Percentiles rank a stretch among this genome's conserved stretches.
Evolutionary conservation across 2,797 vertebrate genomes (phyloP).

Genomic region (Anguilla megastoma): DNA sequence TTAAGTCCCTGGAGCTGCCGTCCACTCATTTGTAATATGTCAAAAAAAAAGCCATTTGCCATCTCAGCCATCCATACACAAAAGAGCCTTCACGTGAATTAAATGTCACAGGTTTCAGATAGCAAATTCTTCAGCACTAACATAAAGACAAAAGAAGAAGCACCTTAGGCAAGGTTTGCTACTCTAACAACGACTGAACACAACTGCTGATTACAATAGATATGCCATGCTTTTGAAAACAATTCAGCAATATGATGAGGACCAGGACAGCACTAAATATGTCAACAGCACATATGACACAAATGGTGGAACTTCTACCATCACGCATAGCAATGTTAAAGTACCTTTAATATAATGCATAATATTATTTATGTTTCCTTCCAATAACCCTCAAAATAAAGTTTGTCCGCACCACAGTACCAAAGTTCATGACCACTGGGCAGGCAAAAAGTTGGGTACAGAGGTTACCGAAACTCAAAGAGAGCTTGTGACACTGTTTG

Average conservation of each 20-base stretch:
- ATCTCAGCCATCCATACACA: constrained; percentile 11
- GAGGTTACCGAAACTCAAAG: constrained; percentile 11
- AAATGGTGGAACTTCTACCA: neutral
- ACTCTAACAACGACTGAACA: neutral
- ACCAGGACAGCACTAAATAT: neutral
- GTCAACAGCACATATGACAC: neutral
- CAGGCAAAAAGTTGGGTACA: neutral
- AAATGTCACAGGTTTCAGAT: constrained; percentile 14
- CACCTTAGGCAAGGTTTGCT: neutral
- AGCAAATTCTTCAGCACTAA: neutral
- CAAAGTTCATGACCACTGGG: neutral
- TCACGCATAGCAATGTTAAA: neutral
- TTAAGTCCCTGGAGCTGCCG: constrained; percentile 3
- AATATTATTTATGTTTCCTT: neutral
- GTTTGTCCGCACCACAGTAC: neutral
- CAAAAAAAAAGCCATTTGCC: constrained; percentile 19
- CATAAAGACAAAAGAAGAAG: neutral
- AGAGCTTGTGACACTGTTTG: neutral
- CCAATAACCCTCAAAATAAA: neutral
- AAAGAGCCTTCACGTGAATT: constrained; percentile 18
- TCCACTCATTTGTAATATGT: constrained; percentile 7
- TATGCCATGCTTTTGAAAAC: neutral
- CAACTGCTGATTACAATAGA: neutral
- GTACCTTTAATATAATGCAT: neutral
- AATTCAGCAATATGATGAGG: neutral